Conservation (phyloP, 2,113 vertebrate genomes). For the Megalops atlanticus region DNA sequence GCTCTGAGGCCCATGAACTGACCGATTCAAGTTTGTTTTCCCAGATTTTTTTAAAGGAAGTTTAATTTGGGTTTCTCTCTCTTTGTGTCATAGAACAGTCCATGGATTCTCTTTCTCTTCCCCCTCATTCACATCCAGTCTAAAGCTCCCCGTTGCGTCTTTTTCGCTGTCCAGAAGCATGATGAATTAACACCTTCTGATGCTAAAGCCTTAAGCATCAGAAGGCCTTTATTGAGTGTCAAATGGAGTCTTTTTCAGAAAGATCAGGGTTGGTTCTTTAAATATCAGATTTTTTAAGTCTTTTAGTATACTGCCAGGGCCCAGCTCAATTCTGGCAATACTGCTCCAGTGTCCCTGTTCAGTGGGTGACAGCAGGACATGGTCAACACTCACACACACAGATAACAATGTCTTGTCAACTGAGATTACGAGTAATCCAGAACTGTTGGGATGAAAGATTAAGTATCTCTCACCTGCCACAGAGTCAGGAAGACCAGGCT, state of each 20-base stretch:
- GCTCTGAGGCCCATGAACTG: slow-evolving; percentile 1
- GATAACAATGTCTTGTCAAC: neutral
- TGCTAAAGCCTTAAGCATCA: neutral
- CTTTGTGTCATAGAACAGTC: neutral
- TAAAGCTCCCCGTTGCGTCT: neutral
- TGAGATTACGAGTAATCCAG: slow-evolving; percentile 16
- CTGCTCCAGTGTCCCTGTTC: neutral
- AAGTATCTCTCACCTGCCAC: neutral
- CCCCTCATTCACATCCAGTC: neutral
- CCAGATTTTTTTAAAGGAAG: slow-evolving; percentile 1
- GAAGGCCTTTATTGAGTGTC: neutral
- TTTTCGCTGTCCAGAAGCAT: slow-evolving; percentile 5
- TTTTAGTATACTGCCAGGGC: neutral
- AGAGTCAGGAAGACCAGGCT: neutral
- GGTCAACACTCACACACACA: slow-evolving; percentile 5
- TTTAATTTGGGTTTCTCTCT: slow-evolving; percentile 1
- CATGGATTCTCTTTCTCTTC: neutral
- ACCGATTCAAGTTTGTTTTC: neutral
- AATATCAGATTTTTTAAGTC: neutral
- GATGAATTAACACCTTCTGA: neutral
- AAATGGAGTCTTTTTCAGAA: neutral
- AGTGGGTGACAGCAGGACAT: neutral
- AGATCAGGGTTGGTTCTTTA: neutral
- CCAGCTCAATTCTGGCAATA: neutral
- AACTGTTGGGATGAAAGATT: slow-evolving; percentile 7